Evolutionary conservation across 2,113 vertebrate species (phyloP), one percentile per base, ranked within the genome.

Genomic region (Myrmecobius fasciatus): DNA sequence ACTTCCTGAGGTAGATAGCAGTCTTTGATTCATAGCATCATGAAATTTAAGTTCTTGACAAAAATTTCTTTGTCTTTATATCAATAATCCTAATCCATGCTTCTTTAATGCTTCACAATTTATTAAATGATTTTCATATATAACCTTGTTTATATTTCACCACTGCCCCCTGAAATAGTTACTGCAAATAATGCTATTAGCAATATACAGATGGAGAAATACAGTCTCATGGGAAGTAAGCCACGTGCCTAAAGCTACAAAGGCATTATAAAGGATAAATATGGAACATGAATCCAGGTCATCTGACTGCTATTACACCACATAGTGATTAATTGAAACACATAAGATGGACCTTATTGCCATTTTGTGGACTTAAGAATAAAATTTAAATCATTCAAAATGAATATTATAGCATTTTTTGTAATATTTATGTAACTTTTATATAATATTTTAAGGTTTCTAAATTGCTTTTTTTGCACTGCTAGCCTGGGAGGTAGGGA

Each of bases 111-210:
- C 67, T 83, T 83, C 43, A 83, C 6, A 43, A 43, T 83, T 83
- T 43, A 43, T 43, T 83, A 83, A 43, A 83, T 83, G n/a, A 83
- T 83, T 83, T 43, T 83, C 67, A 0, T 0, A 46, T 8, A 25
- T 2, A 24, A 4, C 20, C 8, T 67, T 52, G 26, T 49, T 10
- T 22, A 20, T 20, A 31, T 36, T 0, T n/a, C 25, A 25, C 53
- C 9, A 10, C 2, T 0, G 0, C 6, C 22, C 53, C 28, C 0
- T 28, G 31, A 53, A 8, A 52, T 3, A 25, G 89, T 49, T 0
- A 52, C 51, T 25, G 0, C 0, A 83, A 83, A 83, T 11, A 83
- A 83, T 11, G 47, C 52, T 25, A 22, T 6, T n/a, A 47, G 22
- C 12, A 0, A 14, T 31, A 89, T 11, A 0, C 5, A 28, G 60